Evolutionary conservation across 2,888 invertebrate genomes (phyloP), one percentile per base, ranked within the genome.

Genomic region (Athalia circularis): DNA sequence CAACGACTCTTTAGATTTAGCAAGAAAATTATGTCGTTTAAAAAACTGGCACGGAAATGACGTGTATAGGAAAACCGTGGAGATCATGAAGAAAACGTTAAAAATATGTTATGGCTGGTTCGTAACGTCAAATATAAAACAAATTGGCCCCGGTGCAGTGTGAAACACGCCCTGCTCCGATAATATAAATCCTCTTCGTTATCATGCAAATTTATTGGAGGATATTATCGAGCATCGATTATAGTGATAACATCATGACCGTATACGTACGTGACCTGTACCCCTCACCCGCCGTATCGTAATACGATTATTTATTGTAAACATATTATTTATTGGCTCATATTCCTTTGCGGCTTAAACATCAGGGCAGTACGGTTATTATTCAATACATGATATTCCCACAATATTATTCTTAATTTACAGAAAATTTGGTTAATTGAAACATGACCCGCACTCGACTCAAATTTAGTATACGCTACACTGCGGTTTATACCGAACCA

Each of bases 181-280:
- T 87, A 88, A 87, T 88, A 88, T 87, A 87, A 88, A 88, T 89
- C 86, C 86, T 85, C 84, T 85, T 88, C 84, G 87, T 88, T 88
- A 87, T 88, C 87, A 82, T 80, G 29, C 65, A 80, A 82, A 89
- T 89, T 89, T 89, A 90, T 88, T 87, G 88, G 84, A 84, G 86
- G 86, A 88, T 88, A 89, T 89, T 89, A 89, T 89, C 89, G 87
- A 88, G 84, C 81, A 84, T 85, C 88, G 89, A 89, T 89, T 88
- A 89, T 89, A 86, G 82, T 83, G 87, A 89, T 89, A 88, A 84
- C 85, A 87, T 88, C 85, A 85, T 84, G 85, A 84, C 84, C 86
- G 83, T 85, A 85, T 84, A 82, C 84, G 82, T 84, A 81, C 81
- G 85, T 84, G 82, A 83, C 81, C 79, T 79, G 82, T 80, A 15